Evolutionary conservation across 1,140 invertebrate genomes (phyloP), one percentile per base, ranked within the genome.

Genomic region (Campoletis sonorensis): DNA sequence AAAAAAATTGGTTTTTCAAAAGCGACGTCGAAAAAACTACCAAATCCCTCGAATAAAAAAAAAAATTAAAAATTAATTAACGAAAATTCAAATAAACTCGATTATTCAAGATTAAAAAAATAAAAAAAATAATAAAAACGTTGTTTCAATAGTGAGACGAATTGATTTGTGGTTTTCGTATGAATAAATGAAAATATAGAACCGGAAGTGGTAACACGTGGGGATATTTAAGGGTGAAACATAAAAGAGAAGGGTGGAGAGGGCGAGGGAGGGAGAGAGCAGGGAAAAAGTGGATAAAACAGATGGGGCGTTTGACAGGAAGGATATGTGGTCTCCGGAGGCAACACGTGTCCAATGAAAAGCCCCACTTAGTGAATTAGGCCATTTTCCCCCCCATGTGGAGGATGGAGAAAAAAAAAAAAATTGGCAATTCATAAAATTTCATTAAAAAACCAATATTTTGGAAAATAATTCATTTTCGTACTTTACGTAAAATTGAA

Each of bases 261-360:
- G 23, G 26, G 54, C 72, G 79, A 83, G 70, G 79, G 27, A 67
- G n/a, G 51, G 70, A 27, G 37, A 23, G 40, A 2, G n/a, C 10
- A 45, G 33, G 45, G 81, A 67, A 82, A 68, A 83, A 26, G 70
- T 27, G 30, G 51, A n/a, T 18, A 54, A 84, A 82, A 76, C 87
- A 87, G 87, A 87, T 88, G 87, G 88, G 58, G 64, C 79, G 82
- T 82, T 84, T 79, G 84, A 85, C 82, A 84, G 88, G 86, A 88
- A 88, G 86, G 87, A 88, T 85, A 84, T 88, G 86, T 82, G 88
- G 87, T 87, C 86, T 86, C 87, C 73, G 80, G 80, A 79, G 78
- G 80, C 84, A 84, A 84, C 84, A 84, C 82, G 86, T 88, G 85
- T 84, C 85, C 67, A 49, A 68, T 40, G 58, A 49, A 68, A 68